Conservation (phyloP, 2,113 vertebrate species). For the Bufo bufo region DNA sequence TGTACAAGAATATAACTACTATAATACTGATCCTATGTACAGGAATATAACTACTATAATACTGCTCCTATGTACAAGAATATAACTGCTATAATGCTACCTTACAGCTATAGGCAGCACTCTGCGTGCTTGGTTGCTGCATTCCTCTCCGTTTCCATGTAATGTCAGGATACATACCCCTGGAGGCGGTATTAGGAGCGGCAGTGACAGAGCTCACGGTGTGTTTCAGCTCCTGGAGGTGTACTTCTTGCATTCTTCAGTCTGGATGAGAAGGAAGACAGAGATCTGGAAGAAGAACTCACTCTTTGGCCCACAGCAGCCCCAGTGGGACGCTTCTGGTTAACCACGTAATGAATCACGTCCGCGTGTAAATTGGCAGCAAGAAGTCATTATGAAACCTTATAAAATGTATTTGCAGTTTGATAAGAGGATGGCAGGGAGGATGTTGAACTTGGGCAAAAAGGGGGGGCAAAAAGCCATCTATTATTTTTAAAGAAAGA, state of each 20-base stretch:
- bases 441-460: constrained; percentile 26
- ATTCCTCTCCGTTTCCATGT: too few relatives aligned
- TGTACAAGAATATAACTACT: background rate
- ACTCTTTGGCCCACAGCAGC: constrained; percentile 11
- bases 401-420: constrained; percentile 20
- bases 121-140: too few relatives aligned
- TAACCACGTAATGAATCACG: constrained; percentile 13
- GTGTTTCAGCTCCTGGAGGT: too few relatives aligned
- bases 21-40: background rate
- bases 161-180: too few relatives aligned
- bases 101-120: background rate
- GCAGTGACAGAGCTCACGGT: too few relatives aligned
- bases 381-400: constrained; percentile 9
- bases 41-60: too few relatives aligned
- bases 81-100: background rate
- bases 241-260: too few relatives aligned
- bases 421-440: constrained; percentile 10
- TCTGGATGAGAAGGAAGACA: too few relatives aligned
- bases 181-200: too few relatives aligned
- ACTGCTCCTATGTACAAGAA: too few relatives aligned
- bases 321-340: background rate
- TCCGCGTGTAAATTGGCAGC: background rate
- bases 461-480: background rate
- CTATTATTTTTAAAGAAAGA: background rate
- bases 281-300: background rate